Evolutionary conservation across 1,140 invertebrate genomes (phyloP), one percentile per base, ranked within the genome.

Genomic region (Sycophaga agraensis): DNA sequence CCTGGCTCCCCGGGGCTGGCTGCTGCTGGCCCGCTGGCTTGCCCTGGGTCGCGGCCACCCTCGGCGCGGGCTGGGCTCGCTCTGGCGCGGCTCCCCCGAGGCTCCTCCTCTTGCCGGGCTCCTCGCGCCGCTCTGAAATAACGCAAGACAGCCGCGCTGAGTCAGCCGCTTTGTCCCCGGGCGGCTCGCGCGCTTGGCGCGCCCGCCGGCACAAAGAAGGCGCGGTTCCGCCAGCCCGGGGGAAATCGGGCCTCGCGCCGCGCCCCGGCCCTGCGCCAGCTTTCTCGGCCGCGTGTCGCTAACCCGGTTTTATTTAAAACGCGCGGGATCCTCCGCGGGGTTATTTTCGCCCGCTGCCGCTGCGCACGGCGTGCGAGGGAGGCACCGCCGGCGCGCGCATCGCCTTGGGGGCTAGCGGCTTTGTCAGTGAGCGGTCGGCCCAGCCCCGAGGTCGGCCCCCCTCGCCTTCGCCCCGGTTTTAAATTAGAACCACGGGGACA

Each of bases 291-390:
- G 8, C 22, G 34, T 58, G 45, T 48, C 45, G 56, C 56, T 71
- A 68, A 67, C 68, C 68, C 66, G 65, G 69, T 72, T 74, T 76
- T 74, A 74, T 74, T 76, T 75, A 74, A 76, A 76, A 74, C 71
- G 65, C 56, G 65, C 56, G 63, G 66, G 67, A 74, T 74, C 74
- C 72, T 75, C 70, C 65, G 68, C 37, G 63, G 67, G 75, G 73
- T 75, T 76, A 76, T 76, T 76, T 75, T 74, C 63, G 69, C 68
- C 72, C 67, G n/a, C n/a, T n/a, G n/a, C n/a, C n/a, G n/a, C n/a
- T n/a, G n/a, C n/a, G 68, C 68, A 71, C 50, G 69, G 31, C 67
- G 31, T 65, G 24, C 59, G 59, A 40, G 45, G 14, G 24, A n/a
- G n/a, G n/a, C n/a, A n/a, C n/a, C n/a, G n/a, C n/a, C n/a, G n/a